These are phyloP conservation scores for Cherax destructor DNA, from an alignment of 1,140 invertebrate species.

Conservation along the genomic window DNA sequence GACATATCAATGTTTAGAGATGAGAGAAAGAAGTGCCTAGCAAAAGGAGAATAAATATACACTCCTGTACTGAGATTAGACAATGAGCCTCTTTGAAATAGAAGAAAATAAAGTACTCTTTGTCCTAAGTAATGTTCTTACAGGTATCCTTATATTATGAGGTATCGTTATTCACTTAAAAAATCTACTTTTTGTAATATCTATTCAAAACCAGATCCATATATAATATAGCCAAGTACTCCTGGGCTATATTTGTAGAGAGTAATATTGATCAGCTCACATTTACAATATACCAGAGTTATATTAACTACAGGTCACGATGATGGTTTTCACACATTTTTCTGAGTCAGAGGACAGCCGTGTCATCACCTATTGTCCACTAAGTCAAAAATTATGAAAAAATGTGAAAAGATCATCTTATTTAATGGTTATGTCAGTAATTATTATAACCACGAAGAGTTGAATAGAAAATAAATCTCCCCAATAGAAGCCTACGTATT, in stretches of 20 bases:
- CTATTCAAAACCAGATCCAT: slow-evolving; percentile 4
- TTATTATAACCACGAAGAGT: not conserved
- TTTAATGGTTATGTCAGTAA: not conserved
- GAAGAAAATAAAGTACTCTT: slow-evolving; percentile 21
- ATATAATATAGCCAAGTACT: not conserved
- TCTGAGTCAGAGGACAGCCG: not conserved
- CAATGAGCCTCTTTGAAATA: slow-evolving; percentile 1
- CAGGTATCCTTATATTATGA: slow-evolving; percentile 34
- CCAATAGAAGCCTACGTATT: slow-evolving; percentile 1
- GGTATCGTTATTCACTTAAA: slow-evolving; percentile 21
- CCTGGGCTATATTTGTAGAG: not conserved
- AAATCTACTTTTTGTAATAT: slow-evolving; percentile 31
- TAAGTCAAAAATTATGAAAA: not conserved
- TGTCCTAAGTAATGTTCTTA: slow-evolving; percentile 19
- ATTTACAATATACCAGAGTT: not conserved
- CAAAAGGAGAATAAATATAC: not conserved
- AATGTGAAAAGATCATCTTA: not conserved
- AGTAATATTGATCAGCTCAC: not conserved
- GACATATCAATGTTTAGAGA: slow-evolving; percentile 20
- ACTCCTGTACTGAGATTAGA: not conserved
- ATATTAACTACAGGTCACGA: not conserved
- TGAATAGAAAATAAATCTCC: not conserved
- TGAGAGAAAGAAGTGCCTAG: not conserved
- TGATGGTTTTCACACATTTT: not conserved
- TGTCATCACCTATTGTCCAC: not conserved